Evolutionary conservation across 1,140 invertebrate species (phyloP).

Genomic region (Ceratina japonica): DNA sequence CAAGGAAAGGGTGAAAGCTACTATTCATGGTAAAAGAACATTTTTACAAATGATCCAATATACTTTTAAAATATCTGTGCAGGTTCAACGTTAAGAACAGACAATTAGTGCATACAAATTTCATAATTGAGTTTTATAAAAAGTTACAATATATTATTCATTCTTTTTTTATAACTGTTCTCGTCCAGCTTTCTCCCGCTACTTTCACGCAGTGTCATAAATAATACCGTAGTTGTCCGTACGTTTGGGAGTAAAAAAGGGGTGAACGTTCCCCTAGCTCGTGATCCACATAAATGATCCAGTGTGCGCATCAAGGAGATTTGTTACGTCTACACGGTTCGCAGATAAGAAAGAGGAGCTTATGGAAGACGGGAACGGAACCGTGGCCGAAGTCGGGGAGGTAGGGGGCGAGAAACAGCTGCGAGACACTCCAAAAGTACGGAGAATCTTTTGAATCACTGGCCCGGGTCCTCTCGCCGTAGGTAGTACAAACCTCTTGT

Average conservation of each 20-base stretch:
- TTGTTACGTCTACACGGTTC: neutral
- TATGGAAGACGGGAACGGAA: conserved; percentile 8
- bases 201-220: too few species aligned
- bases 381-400: conserved; percentile 43
- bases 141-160: too few species aligned
- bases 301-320: conserved; percentile 12
- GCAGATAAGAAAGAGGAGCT: conserved; percentile 43
- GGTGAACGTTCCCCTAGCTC: too few species aligned
- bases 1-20: conserved; percentile 14
- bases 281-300: neutral
- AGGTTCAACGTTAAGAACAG: too few species aligned
- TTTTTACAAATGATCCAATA: too few species aligned
- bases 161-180: too few species aligned
- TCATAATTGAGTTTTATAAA: too few species aligned
- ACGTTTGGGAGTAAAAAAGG: too few species aligned
- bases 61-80: too few species aligned
- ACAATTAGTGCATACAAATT: too few species aligned
- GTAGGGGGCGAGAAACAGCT: conserved; percentile 73
- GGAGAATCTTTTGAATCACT: conserved; percentile 76
- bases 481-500: conserved; percentile 42
- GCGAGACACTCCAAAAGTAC: conserved; percentile 72
- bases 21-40: neutral
- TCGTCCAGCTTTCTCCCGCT: too few species aligned
- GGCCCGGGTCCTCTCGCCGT: conserved; percentile 55
- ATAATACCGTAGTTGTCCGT: too few species aligned